Evolutionary conservation across 2,797 vertebrate species (phyloP).

Genomic region (Thunnus albacares): DNA sequence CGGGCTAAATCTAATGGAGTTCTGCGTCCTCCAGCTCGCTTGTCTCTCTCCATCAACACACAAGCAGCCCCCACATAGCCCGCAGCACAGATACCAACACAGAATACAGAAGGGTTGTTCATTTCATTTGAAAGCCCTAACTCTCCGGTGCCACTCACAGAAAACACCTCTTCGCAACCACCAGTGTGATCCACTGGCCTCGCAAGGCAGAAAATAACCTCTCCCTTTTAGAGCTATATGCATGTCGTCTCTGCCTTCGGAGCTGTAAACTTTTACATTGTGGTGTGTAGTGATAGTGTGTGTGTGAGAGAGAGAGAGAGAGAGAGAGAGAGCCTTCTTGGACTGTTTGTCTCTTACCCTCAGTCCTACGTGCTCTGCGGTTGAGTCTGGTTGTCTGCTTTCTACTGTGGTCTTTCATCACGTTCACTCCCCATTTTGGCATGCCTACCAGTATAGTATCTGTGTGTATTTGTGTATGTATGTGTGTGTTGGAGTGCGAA

Average conservation of each 20-base stretch:
- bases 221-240: conserved; percentile 29
- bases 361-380: conserved; percentile 75
- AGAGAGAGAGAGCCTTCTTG: conserved; percentile 48
- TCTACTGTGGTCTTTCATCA: conserved; percentile 83
- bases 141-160: conserved; percentile 57
- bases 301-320: conserved; percentile 42
- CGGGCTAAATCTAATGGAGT: conserved; percentile 72
- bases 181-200: conserved; percentile 33
- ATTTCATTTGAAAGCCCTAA: conserved; percentile 62
- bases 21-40: conserved; percentile 60
- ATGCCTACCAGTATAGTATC: conserved; percentile 46
- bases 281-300: conserved; percentile 57
- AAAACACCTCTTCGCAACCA: conserved; percentile 24
- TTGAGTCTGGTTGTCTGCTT: conserved; percentile 80
- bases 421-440: conserved; percentile 79
- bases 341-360: conserved; percentile 68
- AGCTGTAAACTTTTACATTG: conserved; percentile 64
- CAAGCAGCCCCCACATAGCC: conserved; percentile 62
- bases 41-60: conserved; percentile 72
- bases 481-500: conserved; percentile 27
- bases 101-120: conserved; percentile 61
- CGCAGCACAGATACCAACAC: conserved; percentile 58
- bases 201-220: conserved; percentile 42
- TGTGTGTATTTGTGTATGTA: conserved; percentile 29
- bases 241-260: conserved; percentile 43